These are phyloP conservation scores for Siphamia tubifer DNA, from an alignment of 2,113 vertebrate genomes.

Conservation along the genomic window DNA sequence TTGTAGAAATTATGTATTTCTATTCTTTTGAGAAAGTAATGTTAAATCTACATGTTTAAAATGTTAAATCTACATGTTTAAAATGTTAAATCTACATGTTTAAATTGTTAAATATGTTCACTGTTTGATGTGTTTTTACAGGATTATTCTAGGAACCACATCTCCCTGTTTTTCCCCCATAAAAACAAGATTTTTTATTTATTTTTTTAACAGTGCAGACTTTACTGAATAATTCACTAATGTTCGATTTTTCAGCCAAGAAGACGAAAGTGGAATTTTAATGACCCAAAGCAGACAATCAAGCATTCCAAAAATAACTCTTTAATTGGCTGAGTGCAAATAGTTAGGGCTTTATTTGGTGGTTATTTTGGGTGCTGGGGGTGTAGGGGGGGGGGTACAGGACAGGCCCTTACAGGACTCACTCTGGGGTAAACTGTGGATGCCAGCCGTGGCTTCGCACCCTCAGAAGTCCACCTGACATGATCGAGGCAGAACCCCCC, in stretches of 20 bases:
- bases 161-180: no score
- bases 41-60: no score
- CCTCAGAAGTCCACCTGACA: slow-evolving; percentile 41
- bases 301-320: slow-evolving; percentile 59
- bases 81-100: no score
- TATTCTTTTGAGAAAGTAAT: no score
- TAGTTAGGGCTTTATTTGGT: slow-evolving; percentile 58
- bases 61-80: no score
- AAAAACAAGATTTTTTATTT: no score
- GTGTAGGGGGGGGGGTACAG: no score
- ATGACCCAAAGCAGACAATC: slow-evolving; percentile 58
- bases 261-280: slow-evolving; percentile 56
- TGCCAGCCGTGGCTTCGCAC: slow-evolving; percentile 40
- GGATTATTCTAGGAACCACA: no score
- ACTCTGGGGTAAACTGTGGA: slow-evolving; percentile 32
- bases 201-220: no score
- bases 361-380: slow-evolving; percentile 67
- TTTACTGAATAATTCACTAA: slow-evolving; percentile 31
- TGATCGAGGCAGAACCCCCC: slow-evolving; percentile 56
- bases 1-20: no score
- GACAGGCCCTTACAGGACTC: slow-evolving; percentile 44
- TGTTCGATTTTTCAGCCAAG: slow-evolving; percentile 14
- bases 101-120: no score
- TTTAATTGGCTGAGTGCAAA: slow-evolving; percentile 61
- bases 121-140: no score